Conservation (phyloP, 2,888 invertebrate genomes). For the Bellardia bayeri region DNA sequence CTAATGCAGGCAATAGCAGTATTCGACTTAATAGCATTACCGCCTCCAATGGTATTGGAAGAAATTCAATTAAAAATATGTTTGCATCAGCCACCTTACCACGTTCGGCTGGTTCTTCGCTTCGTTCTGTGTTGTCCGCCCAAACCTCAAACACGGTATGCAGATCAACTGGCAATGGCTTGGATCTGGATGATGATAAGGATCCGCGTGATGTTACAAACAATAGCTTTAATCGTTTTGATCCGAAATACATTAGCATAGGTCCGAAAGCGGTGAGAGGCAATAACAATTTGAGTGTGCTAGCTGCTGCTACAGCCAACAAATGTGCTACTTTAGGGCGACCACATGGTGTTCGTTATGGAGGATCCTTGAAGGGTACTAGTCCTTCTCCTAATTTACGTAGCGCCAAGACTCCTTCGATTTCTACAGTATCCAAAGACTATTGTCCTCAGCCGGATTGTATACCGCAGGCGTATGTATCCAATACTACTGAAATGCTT, state of each 20-base stretch:
- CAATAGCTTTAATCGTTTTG: slow-evolving; percentile 84
- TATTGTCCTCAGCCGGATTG: slow-evolving; percentile 83
- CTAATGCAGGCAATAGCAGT: slow-evolving; percentile 84
- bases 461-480: slow-evolving; percentile 79
- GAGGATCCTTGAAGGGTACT: slow-evolving; percentile 83
- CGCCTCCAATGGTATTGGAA: slow-evolving; percentile 74
- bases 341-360: slow-evolving; percentile 83
- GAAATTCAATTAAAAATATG: slow-evolving; percentile 81
- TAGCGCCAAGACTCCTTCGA: slow-evolving; percentile 84
- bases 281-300: slow-evolving; percentile 82
- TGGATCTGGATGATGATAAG: slow-evolving; percentile 81
- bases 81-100: slow-evolving; percentile 83
- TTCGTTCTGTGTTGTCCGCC: slow-evolving; percentile 81
- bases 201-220: slow-evolving; percentile 84
- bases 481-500: slow-evolving; percentile 73
- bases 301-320: slow-evolving; percentile 81
- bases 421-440: slow-evolving; percentile 84
- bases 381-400: slow-evolving; percentile 84
- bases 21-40: slow-evolving; percentile 78
- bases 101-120: slow-evolving; percentile 83
- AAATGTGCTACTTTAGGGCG: slow-evolving; percentile 83
- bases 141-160: slow-evolving; percentile 81
- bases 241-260: slow-evolving; percentile 84
- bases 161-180: slow-evolving; percentile 81
- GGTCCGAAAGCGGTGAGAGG: slow-evolving; percentile 83